Conservation (phyloP, 1,140 invertebrate genomes). For the Trinorchestia longiramus region DNA sequence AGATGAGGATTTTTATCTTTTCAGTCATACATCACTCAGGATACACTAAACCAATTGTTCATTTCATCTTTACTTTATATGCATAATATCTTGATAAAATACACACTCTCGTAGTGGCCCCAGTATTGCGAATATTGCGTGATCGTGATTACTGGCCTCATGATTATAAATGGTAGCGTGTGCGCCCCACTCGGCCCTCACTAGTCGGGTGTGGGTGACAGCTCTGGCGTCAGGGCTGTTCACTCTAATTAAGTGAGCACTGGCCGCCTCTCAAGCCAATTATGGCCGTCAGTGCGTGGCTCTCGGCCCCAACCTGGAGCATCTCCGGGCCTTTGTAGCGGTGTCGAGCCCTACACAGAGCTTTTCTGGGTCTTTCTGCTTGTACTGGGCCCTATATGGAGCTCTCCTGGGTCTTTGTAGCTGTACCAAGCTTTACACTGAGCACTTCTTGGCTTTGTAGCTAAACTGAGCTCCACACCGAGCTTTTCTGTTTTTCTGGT, state of each 20-base stretch:
- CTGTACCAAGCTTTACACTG: neutral
- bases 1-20: neutral
- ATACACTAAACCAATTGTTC: neutral
- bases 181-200: neutral
- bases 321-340: neutral
- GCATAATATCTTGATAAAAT: neutral
- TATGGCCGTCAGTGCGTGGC: neutral
- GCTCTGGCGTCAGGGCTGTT: conserved; percentile 29
- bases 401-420: neutral
- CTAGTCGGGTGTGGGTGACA: neutral
- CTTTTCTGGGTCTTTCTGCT: neutral
- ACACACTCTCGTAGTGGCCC: too few species aligned
- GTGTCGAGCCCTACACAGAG: neutral
- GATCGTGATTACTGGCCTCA: neutral
- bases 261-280: conserved; percentile 22
- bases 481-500: neutral
- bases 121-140: neutral
- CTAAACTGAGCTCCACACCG: neutral
- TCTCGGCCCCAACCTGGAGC: neutral
- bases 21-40: neutral
- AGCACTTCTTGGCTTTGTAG: neutral
- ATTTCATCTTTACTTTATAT: neutral
- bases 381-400: neutral
- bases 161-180: neutral
- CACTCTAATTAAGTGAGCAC: conserved; percentile 15